Evolutionary conservation across 2,888 invertebrate genomes (phyloP).

Genomic region (Drepana falcataria): DNA sequence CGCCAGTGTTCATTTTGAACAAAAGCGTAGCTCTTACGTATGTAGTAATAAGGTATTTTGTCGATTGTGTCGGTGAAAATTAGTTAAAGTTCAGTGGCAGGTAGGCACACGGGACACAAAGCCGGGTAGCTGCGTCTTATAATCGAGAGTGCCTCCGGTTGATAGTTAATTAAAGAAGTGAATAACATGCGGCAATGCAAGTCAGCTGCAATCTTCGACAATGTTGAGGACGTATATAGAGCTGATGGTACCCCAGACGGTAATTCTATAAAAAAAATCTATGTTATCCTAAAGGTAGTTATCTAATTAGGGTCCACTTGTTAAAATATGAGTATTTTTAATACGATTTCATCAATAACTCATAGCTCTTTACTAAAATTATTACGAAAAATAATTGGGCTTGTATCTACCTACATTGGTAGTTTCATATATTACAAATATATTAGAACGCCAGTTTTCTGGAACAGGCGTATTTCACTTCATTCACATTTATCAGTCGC

Average conservation of each 20-base stretch:
- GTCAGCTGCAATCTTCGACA: conserved; percentile 68
- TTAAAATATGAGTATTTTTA: too few species aligned
- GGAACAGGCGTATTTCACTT: too few species aligned
- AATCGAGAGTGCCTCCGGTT: conserved; percentile 72
- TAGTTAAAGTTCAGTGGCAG: conserved; percentile 35
- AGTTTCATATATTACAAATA: too few species aligned
- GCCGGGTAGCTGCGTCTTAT: conserved; percentile 69
- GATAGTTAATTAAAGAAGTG: conserved; percentile 77
- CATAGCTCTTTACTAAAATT: too few species aligned
- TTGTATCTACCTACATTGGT: too few species aligned
- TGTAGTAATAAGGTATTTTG: conserved; percentile 31
- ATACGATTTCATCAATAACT: too few species aligned
- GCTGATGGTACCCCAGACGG: conserved; percentile 29
- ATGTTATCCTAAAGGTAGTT: too few species aligned
- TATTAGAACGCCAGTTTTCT: too few species aligned
- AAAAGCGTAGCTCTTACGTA: conserved; percentile 26
- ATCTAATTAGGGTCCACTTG: too few species aligned
- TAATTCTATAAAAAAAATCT: too few species aligned
- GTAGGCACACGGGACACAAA: conserved; percentile 53
- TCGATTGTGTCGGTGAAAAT: conserved; percentile 28
- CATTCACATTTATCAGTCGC: too few species aligned
- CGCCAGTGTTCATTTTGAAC: conserved; percentile 38
- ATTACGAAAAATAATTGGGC: too few species aligned
- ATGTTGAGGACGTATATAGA: conserved; percentile 30
- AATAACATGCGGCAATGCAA: conserved; percentile 68